A percentile compares a stretch with the other conserved stretches of the same genome.
Conservation (phyloP, 1,140 invertebrate genomes). For the Sycobia sp. region DNA sequence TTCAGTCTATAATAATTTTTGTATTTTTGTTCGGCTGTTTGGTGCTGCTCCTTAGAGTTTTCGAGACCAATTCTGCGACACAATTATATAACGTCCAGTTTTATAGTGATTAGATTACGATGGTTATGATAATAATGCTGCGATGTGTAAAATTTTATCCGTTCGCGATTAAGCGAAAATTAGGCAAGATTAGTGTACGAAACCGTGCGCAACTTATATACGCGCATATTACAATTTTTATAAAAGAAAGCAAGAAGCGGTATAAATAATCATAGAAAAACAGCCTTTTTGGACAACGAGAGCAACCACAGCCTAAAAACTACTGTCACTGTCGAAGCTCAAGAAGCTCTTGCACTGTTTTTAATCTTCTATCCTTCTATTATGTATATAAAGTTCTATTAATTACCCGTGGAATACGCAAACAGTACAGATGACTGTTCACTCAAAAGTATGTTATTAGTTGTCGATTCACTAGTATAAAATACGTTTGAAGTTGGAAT, state of each 20-base stretch:
- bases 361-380: slow-evolving; percentile 31
- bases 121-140: neutral
- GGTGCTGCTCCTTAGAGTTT: slow-evolving; percentile 14
- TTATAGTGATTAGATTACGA: slow-evolving; percentile 10
- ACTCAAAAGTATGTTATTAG: slow-evolving; percentile 20
- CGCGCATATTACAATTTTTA: slow-evolving; percentile 16
- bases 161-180: neutral
- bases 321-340: slow-evolving; percentile 32
- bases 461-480: slow-evolving; percentile 19
- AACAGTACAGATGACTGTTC: slow-evolving; percentile 19
- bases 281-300: slow-evolving; percentile 32
- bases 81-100: slow-evolving; percentile 14
- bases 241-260: slow-evolving; percentile 18
- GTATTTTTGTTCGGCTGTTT: slow-evolving; percentile 8
- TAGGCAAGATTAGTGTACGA: neutral
- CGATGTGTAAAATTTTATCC: neutral
- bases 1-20: neutral
- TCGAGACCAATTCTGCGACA: slow-evolving; percentile 4
- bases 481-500: slow-evolving; percentile 17
- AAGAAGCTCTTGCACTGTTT: slow-evolving; percentile 27
- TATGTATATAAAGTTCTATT: slow-evolving; percentile 32
- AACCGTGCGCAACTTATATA: neutral
- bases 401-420: slow-evolving; percentile 17
- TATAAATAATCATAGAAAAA: no score
- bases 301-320: slow-evolving; percentile 30